Conservation (phyloP, 2,113 vertebrate genomes). For the Antechinus flavipes region DNA sequence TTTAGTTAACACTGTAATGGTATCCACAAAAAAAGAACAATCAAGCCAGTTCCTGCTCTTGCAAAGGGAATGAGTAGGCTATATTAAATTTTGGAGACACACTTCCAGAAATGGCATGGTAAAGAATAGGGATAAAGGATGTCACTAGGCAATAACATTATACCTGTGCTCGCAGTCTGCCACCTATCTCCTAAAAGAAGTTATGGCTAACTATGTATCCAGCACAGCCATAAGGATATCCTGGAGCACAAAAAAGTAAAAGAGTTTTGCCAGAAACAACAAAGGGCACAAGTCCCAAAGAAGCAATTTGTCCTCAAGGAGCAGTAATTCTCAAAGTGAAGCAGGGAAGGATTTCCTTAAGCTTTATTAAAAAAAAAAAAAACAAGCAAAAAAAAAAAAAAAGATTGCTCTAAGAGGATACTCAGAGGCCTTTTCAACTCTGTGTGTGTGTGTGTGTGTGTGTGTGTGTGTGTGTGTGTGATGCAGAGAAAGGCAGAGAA, state of each 20-base stretch:
- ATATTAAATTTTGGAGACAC: background rate
- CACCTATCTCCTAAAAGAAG: background rate
- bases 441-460: too few species aligned
- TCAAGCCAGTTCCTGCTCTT: background rate
- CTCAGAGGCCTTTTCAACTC: background rate
- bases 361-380: slow-evolving; percentile 8
- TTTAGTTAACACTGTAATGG: background rate
- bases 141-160: background rate
- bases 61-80: background rate
- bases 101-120: background rate
- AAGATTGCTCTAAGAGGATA: background rate
- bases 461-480: background rate
- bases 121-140: background rate
- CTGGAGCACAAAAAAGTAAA: background rate
- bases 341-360: background rate
- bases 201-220: background rate
- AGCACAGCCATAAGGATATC: background rate
- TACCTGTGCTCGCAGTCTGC: background rate
- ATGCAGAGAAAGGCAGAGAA: too few species aligned
- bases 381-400: background rate
- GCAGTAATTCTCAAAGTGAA: background rate
- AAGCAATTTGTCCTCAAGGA: background rate
- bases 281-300: background rate
- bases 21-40: background rate
- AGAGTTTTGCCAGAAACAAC: background rate